These are phyloP conservation scores for Platygyra sinensis DNA, from an alignment of 64 coral and sea anemone genomes.

Conservation along the genomic window DNA sequence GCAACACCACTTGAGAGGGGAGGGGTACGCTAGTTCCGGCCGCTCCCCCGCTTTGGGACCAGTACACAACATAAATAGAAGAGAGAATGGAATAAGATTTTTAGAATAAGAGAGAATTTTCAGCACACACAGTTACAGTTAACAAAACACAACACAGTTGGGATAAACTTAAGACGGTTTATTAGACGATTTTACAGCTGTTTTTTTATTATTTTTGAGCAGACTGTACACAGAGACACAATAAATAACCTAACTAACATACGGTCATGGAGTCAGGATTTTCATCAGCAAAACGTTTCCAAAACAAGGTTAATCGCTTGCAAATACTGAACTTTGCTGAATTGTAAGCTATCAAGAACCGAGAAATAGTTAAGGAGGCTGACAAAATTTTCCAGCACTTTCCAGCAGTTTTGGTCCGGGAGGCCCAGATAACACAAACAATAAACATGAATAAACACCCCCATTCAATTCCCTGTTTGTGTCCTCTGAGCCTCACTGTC, in stretches of 20 bases:
- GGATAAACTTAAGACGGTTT: conserved; percentile 4
- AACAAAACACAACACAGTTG: not conserved
- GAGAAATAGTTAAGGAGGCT: too few relatives aligned
- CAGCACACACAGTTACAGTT: not conserved
- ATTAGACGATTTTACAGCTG: conserved; percentile 26
- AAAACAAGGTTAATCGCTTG: not conserved
- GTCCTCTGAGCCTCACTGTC: too few relatives aligned
- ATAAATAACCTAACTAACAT: conserved; percentile 33
- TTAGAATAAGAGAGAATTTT: too few relatives aligned
- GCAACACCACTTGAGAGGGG: conserved; percentile 56
- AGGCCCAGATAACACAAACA: too few relatives aligned
- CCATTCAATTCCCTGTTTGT: too few relatives aligned
- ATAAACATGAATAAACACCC: too few relatives aligned
- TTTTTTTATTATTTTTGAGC: not conserved
- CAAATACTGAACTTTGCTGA: too few relatives aligned
- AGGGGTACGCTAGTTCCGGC: conserved; percentile 37
- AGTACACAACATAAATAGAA: conserved; percentile 8
- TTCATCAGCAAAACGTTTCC: not conserved
- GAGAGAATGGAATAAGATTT: too few relatives aligned
- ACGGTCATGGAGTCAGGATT: not conserved
- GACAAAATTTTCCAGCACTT: too few relatives aligned
- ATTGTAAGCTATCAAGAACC: too few relatives aligned
- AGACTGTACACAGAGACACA: conserved; percentile 15
- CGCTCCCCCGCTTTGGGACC: conserved; percentile 60
- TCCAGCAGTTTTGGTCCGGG: too few relatives aligned